These are phyloP conservation scores for Protophormia terraenovae DNA, from an alignment of 2,888 invertebrate species.

Conservation along the genomic window DNA sequence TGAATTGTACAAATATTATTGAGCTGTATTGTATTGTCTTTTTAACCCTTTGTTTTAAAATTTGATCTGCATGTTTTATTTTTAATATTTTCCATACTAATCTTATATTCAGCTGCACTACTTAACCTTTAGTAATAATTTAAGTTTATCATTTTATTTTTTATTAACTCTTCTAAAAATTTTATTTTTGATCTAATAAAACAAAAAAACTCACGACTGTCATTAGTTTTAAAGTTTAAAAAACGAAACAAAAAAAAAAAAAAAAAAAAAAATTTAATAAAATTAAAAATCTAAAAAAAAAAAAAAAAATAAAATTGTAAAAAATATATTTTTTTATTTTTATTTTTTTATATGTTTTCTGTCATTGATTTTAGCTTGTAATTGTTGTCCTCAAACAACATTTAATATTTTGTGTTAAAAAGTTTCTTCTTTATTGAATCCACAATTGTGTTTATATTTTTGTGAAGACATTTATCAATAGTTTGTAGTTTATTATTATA, in stretches of 20 bases:
- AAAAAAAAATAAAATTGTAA: not conserved
- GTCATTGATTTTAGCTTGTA: not conserved
- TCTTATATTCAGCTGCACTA: slow-evolving; percentile 9
- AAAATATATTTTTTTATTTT: not conserved
- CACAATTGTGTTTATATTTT: slow-evolving; percentile 3
- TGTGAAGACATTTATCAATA: slow-evolving; percentile 47
- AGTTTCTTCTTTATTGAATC: too few species aligned
- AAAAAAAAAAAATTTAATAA: not conserved
- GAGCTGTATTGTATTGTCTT: not conserved
- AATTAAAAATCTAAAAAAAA: not conserved
- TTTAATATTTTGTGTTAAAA: not conserved
- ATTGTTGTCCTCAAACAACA: not conserved
- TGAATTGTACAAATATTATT: too few species aligned
- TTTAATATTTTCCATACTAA: not conserved
- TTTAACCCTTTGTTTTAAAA: too few species aligned
- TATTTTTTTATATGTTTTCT: not conserved
- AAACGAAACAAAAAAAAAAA: not conserved
- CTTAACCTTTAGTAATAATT: not conserved
- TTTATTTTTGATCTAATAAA: not conserved
- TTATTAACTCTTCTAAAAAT: not conserved
- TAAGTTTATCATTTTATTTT: too few species aligned
- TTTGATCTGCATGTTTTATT: slow-evolving; percentile 1
- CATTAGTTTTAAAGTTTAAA: slow-evolving; percentile 17
- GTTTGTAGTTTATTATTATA: slow-evolving; percentile 35
- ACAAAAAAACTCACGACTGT: slow-evolving; percentile 8